phyloP scores from a whole-genome alignment of 2,797 vertebrate species.

The Sebastes iracundus region DNA sequence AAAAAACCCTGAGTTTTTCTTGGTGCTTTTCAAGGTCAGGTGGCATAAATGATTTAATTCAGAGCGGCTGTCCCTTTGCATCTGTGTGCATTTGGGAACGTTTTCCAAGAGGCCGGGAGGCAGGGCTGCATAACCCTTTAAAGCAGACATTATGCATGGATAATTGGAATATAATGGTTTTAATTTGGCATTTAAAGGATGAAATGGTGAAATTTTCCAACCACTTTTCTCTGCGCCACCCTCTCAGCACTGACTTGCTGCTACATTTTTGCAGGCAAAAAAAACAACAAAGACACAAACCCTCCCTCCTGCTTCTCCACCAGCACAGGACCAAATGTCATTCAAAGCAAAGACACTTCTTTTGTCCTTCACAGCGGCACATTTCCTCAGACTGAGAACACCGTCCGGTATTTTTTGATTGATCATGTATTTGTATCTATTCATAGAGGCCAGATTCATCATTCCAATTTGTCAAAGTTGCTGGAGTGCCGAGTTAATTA shows the following conservation, averaged over 20 bases:
- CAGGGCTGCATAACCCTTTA: not conserved
- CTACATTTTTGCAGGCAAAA: conserved; percentile 22
- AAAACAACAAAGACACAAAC: conserved; percentile 29
- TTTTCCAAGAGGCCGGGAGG: not conserved
- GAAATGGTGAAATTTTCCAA: conserved; percentile 24
- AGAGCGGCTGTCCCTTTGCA: conserved; percentile 36
- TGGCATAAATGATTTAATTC: conserved; percentile 44
- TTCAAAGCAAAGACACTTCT: conserved; percentile 49
- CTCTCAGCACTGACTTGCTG: conserved; percentile 5
- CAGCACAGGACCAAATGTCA: conserved; percentile 49
- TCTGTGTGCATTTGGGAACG: conserved; percentile 25
- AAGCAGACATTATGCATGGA: not conserved
- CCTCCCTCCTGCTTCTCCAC: conserved; percentile 21
- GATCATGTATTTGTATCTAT: conserved; percentile 75
- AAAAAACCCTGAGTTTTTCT: conserved; percentile 19
- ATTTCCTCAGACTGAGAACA: conserved; percentile 47
- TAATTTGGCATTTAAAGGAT: conserved; percentile 45
- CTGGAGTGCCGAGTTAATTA: conserved; percentile 71
- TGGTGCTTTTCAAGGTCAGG: conserved; percentile 53
- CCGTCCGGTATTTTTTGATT: conserved; percentile 56
- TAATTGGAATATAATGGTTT: conserved; percentile 5
- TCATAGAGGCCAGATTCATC: conserved; percentile 76
- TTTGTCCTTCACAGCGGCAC: conserved; percentile 59
- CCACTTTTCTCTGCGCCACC: conserved; percentile 11
- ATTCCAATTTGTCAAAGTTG: conserved; percentile 78